These are phyloP conservation scores for Isurus oxyrinchus DNA, from an alignment of 2,113 vertebrate species.

Conservation along the genomic window DNA sequence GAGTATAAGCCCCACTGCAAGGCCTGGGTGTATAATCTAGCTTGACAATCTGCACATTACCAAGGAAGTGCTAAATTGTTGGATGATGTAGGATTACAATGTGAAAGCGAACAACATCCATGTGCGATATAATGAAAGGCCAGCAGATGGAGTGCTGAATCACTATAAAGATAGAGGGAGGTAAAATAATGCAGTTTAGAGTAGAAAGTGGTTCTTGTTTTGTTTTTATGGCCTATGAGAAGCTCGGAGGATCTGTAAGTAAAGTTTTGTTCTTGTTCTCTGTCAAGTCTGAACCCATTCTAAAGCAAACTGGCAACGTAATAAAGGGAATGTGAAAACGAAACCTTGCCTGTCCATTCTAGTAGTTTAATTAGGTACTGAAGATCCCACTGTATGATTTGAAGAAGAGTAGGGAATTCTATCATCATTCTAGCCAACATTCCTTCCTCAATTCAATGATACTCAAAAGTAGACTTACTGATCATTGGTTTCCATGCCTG, in stretches of 20 bases:
- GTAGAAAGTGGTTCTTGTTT: background rate
- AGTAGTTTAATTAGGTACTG: background rate
- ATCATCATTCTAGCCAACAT: background rate
- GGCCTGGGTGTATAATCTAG: background rate
- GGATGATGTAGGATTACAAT: background rate
- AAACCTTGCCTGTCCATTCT: background rate
- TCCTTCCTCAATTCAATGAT: background rate
- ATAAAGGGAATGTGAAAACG: background rate
- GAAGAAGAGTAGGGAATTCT: background rate
- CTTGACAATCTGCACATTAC: background rate
- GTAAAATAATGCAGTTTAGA: background rate
- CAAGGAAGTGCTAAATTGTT: background rate
- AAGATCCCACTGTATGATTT: background rate
- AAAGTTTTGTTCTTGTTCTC: background rate
- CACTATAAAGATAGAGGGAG: background rate
- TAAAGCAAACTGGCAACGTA: background rate
- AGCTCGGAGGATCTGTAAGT: background rate
- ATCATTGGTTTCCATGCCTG: background rate
- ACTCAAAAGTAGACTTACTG: background rate
- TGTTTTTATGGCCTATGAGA: background rate
- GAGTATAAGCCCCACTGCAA: background rate
- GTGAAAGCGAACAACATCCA: background rate
- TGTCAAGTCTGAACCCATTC: background rate
- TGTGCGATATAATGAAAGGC: background rate
- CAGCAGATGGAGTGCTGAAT: conserved; percentile 6